Evolutionary conservation across 2,797 vertebrate genomes (phyloP), one percentile per base, ranked within the genome.

Genomic region (Etheostoma perlongum): DNA sequence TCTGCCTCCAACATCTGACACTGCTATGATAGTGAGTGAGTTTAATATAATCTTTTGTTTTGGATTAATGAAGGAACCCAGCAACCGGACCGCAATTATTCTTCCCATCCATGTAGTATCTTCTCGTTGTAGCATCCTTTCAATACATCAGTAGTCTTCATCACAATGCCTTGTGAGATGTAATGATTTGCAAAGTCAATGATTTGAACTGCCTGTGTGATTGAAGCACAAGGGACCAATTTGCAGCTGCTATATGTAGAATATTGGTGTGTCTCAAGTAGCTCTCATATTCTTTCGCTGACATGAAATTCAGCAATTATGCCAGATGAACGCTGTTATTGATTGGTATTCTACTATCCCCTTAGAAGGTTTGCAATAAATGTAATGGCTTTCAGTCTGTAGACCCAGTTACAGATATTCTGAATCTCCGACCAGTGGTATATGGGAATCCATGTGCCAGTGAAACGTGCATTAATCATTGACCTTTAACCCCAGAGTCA

Each of bases 131-230:
- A 23, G 82, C 83, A 51, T 88, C 67, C 76, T 86, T 90, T 86
- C 87, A 91, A 80, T 86, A 87, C 88, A 88, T 88, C 86, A 87
- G 72, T 84, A 58, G 85, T 78, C 55, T 78, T 78, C 73, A 86
- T 78, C 87, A 91, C 85, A 90, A 89, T 91, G 84, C 79, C 61
- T 53, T 74, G 72, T 78, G 89, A 88, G 85, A 91, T 86, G 86
- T 89, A 93, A 93, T 91, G 92, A 93, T 94, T 92, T 91, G 88
- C 88, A 88, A 93, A 93, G 92, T 93, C 90, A 92, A 93, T 92
- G 88, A 90, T 94, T 92, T 92, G 86, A 91, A 84, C 88, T 81
- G 86, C 77, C 78, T 87, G 85, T 84, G 90, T 88, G 87, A 92
- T 93, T 91, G 88, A 90, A 92, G 87, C 93, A 89, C 91, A 75